Conservation (phyloP, 2,113 vertebrate species). For the Etia nguti region DNA sequence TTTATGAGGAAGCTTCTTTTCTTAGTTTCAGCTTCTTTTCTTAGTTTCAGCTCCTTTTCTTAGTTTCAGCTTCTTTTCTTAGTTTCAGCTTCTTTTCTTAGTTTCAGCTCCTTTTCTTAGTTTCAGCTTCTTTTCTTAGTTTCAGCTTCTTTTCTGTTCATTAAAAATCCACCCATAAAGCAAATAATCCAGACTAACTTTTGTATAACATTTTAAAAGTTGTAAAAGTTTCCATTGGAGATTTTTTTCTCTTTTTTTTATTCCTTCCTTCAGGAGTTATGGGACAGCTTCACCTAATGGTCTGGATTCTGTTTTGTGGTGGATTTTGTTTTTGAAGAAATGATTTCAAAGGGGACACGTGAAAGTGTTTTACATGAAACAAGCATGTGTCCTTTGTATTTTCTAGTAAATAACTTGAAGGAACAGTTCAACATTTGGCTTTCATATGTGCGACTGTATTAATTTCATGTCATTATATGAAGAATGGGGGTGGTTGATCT, state of each 20-base stretch:
- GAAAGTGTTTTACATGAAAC: neutral
- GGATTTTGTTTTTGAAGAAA: neutral
- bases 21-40: neutral
- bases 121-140: neutral
- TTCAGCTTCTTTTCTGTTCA: neutral
- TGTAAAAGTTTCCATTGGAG: neutral
- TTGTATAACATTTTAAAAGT: neutral
- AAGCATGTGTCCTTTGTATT: neutral
- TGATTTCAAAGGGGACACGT: neutral
- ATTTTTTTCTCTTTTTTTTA: neutral
- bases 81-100: neutral
- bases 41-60: no score
- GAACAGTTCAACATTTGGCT: neutral
- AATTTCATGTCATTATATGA: neutral
- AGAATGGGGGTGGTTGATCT: neutral
- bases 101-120: no score
- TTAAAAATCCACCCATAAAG: neutral
- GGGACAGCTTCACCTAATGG: fast-evolving
- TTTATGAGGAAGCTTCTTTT: neutral
- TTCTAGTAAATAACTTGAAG: neutral
- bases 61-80: neutral
- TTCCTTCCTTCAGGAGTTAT: neutral
- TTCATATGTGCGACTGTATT: neutral
- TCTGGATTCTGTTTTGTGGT: conserved; percentile 3
- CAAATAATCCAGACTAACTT: no score